Conservation (phyloP, 1,140 invertebrate genomes). For the Drosophila fuyamai region DNA sequence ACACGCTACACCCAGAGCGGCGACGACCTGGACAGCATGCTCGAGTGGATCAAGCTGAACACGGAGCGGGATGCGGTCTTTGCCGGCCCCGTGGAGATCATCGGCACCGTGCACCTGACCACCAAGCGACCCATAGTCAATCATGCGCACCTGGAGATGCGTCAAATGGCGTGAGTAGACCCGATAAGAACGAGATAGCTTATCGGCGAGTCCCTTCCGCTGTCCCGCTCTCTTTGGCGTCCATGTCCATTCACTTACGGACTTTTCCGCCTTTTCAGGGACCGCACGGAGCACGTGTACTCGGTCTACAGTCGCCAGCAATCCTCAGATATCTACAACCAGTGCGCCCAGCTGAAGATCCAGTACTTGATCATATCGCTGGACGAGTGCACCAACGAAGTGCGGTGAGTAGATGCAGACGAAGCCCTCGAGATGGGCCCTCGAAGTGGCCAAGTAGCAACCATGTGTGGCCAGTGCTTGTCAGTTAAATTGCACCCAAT, state of each 20-base stretch:
- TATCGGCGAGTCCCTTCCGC: neutral
- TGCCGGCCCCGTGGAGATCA: conserved; percentile 79
- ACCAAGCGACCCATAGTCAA: conserved; percentile 82
- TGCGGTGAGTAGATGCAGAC: conserved; percentile 51
- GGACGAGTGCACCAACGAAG: conserved; percentile 75
- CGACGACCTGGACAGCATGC: conserved; percentile 76
- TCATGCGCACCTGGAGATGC: conserved; percentile 81
- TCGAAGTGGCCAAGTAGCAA: neutral
- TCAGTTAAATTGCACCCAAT: neutral
- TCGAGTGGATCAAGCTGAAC: conserved; percentile 83
- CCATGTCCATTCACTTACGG: neutral
- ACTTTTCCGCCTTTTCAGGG: conserved; percentile 34
- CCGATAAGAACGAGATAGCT: conserved; percentile 15
- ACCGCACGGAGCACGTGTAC: conserved; percentile 79
- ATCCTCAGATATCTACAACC: conserved; percentile 82
- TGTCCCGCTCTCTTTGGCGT: conserved; percentile 1
- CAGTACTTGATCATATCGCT: conserved; percentile 83
- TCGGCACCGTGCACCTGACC: conserved; percentile 77
- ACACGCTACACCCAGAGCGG: conserved; percentile 28
- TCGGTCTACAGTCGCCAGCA: conserved; percentile 83
- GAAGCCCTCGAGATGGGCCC: neutral
- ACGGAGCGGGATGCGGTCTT: conserved; percentile 83
- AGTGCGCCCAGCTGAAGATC: conserved; percentile 80
- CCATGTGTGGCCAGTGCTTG: too few relatives aligned
- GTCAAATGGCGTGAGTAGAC: conserved; percentile 75